These are phyloP conservation scores for Netelia melanura DNA, from an alignment of 2,888 invertebrate genomes.

Conservation along the genomic window DNA sequence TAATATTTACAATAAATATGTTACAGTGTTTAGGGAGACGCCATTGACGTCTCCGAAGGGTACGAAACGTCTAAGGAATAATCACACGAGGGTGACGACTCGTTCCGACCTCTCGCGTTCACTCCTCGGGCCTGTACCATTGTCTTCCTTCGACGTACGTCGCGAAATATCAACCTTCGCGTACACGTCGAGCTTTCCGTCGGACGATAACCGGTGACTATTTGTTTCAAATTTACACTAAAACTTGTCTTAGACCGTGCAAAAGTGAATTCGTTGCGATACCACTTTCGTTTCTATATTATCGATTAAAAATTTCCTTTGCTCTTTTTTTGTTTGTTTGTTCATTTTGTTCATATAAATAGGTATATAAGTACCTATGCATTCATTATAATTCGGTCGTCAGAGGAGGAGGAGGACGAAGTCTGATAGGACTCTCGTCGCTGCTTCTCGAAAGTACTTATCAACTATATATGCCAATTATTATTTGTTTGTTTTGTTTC, in stretches of 20 bases:
- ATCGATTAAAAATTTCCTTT: slow-evolving; percentile 7
- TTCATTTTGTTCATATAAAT: slow-evolving; percentile 47
- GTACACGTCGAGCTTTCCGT: not conserved
- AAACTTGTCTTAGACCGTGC: slow-evolving; percentile 46
- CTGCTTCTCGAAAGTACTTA: slow-evolving; percentile 34
- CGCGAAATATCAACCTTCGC: slow-evolving; percentile 3
- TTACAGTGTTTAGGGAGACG: slow-evolving; percentile 30
- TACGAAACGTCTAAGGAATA: slow-evolving; percentile 14
- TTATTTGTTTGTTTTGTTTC: slow-evolving; percentile 5
- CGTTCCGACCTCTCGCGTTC: too few species aligned
- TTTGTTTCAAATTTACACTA: not conserved
- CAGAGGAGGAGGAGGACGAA: slow-evolving; percentile 53
- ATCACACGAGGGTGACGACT: not conserved
- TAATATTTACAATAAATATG: not conserved
- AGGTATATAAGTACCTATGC: slow-evolving; percentile 43
- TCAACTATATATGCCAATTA: slow-evolving; percentile 30
- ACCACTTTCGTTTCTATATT: slow-evolving; percentile 35
- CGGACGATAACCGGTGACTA: not conserved
- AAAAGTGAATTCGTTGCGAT: slow-evolving; percentile 48
- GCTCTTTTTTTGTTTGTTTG: not conserved
- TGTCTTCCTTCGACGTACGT: not conserved
- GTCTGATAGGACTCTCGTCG: slow-evolving; percentile 32
- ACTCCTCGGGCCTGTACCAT: too few species aligned
- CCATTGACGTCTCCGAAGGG: slow-evolving; percentile 7
- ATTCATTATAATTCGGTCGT: slow-evolving; percentile 65